phyloP scores from a whole-genome alignment of 2,888 invertebrate genomes.

The Crioceris asparagi region DNA sequence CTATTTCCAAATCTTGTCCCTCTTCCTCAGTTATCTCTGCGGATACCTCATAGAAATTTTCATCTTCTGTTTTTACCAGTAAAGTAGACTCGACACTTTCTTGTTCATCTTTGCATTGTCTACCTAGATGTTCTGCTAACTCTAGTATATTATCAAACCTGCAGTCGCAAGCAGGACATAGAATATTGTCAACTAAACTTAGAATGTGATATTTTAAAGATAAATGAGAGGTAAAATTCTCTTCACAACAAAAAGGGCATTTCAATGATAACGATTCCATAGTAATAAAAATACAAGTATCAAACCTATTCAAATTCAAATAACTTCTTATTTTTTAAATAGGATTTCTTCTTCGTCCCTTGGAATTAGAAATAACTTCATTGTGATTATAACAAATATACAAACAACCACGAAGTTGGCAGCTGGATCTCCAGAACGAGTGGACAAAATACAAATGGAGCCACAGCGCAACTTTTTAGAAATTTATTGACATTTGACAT shows the following conservation, averaged over 20 bases:
- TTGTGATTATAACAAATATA: slow-evolving; percentile 7
- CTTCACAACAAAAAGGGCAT: slow-evolving; percentile 57
- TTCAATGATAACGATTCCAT: slow-evolving; percentile 45
- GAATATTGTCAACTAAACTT: slow-evolving; percentile 46
- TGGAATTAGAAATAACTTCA: slow-evolving; percentile 29
- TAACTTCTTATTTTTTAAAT: not conserved
- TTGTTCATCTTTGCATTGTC: slow-evolving; percentile 20
- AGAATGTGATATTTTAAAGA: slow-evolving; percentile 43
- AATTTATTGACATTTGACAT: too few relatives aligned
- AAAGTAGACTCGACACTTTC: slow-evolving; percentile 3
- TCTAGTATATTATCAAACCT: slow-evolving; percentile 44
- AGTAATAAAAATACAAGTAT: not conserved
- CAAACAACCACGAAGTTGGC: not conserved
- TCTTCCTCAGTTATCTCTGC: slow-evolving; percentile 21
- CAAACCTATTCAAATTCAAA: not conserved
- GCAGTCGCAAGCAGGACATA: slow-evolving; percentile 49
- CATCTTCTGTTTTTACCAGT: too few relatives aligned
- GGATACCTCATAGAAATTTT: slow-evolving; percentile 1
- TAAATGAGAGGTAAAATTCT: slow-evolving; percentile 47
- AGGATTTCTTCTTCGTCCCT: slow-evolving; percentile 9
- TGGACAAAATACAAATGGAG: too few relatives aligned
- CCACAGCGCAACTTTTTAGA: too few relatives aligned
- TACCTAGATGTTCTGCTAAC: slow-evolving; percentile 49
- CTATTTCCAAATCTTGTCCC: not conserved
- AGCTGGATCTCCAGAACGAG: too few relatives aligned